Conservation (phyloP, 1,140 invertebrate species). For the Condylostylus longicornis region DNA sequence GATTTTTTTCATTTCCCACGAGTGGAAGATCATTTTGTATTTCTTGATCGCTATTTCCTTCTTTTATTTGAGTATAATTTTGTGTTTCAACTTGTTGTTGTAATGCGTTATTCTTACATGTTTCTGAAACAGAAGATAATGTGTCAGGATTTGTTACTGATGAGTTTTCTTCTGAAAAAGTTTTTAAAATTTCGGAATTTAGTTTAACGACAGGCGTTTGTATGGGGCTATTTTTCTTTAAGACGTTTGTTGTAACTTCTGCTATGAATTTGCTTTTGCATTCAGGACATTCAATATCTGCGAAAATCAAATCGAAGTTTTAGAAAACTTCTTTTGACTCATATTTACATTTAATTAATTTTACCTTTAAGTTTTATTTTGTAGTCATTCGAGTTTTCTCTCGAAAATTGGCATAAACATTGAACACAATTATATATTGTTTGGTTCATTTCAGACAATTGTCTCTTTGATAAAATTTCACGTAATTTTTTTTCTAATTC, state of each 20-base stretch:
- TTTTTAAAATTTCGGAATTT: no score
- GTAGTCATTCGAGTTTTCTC: slow-evolving; percentile 34
- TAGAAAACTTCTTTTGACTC: no score
- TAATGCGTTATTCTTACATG: no score
- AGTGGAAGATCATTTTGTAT: no score
- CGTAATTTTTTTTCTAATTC: slow-evolving; percentile 37
- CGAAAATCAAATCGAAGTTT: slow-evolving; percentile 5
- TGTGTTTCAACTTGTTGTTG: no score
- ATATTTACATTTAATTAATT: slow-evolving; percentile 4
- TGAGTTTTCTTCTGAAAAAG: no score
- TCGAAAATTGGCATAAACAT: slow-evolving; percentile 42
- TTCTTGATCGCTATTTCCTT: no score
- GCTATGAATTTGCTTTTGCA: slow-evolving; percentile 42
- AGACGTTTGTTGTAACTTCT: slow-evolving; percentile 23
- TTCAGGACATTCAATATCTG: slow-evolving; percentile 38
- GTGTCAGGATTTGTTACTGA: no score
- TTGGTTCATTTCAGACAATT: slow-evolving; percentile 37
- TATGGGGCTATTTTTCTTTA: background rate
- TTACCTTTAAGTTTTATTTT: slow-evolving; percentile 11
- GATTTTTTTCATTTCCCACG: no score
- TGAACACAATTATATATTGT: slow-evolving; percentile 45
- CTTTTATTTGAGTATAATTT: no score
- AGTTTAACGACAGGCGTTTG: no score
- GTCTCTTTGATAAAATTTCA: slow-evolving; percentile 34
- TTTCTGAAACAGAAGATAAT: no score